Percentiles rank a stretch among this genome's conserved stretches.
Evolutionary conservation across 2,113 vertebrate species (phyloP).

Genomic region (Pao palembangensis): DNA sequence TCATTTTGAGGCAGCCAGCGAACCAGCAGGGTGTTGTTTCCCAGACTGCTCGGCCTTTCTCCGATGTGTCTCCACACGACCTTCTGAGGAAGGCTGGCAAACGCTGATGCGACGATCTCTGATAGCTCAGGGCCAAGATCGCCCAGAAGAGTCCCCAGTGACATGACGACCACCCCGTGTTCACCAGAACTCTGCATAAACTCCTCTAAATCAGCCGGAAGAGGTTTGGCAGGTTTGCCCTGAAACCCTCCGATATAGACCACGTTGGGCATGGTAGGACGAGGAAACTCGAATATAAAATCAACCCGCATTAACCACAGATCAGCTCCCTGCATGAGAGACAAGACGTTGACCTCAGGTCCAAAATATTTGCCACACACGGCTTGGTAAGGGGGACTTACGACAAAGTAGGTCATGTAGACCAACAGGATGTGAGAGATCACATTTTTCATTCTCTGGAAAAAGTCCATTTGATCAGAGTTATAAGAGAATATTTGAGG

Average conservation of each 20-base stretch:
- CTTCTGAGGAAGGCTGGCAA: conserved; percentile 64
- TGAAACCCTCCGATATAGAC: conserved; percentile 72
- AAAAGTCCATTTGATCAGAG: conserved; percentile 60
- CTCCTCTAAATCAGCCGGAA: conserved; percentile 56
- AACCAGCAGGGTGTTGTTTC: conserved; percentile 65
- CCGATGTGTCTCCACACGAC: conserved; percentile 68
- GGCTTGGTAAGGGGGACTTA: conserved; percentile 46
- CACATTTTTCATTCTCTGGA: conserved; percentile 56
- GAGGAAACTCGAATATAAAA: no score
- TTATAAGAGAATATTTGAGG: conserved; percentile 39
- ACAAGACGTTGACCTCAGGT: no score
- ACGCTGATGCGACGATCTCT: conserved; percentile 50
- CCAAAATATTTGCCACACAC: conserved; percentile 48
- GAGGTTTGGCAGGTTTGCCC: conserved; percentile 47
- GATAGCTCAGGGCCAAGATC: conserved; percentile 46
- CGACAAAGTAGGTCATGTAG: conserved; percentile 32
- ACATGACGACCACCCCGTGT: conserved; percentile 62
- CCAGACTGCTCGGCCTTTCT: conserved; percentile 19
- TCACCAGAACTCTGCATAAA: conserved; percentile 66
- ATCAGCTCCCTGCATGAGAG: no score
- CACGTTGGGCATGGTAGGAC: conserved; percentile 69
- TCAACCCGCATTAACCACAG: no score
- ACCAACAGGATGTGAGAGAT: conserved; percentile 27
- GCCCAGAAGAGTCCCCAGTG: conserved; percentile 60
- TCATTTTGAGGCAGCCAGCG: conserved; percentile 71